phyloP scores from a whole-genome alignment of 2,797 vertebrate genomes.

The Pangasius krempfi region DNA sequence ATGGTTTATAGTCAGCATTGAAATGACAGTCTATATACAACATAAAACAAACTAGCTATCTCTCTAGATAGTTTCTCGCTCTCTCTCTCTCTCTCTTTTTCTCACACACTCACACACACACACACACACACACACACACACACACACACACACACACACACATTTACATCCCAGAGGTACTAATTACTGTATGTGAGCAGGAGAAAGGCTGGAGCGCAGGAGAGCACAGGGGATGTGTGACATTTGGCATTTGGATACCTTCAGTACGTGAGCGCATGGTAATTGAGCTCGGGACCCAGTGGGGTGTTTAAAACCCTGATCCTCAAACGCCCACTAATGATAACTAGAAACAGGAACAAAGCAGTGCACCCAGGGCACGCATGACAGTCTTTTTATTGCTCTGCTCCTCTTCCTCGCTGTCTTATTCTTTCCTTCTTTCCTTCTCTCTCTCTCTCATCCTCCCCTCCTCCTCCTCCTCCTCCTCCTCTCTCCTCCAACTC shows the following conservation, averaged over 20 bases:
- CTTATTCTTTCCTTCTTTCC: conserved; percentile 7
- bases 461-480: background rate
- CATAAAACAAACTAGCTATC: background rate
- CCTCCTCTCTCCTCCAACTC: background rate
- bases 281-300: conserved; percentile 74
- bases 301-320: conserved; percentile 66
- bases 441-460: conserved; percentile 11
- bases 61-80: background rate
- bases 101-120: background rate
- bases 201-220: conserved; percentile 61
- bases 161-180: conserved; percentile 75
- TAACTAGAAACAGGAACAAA: conserved; percentile 59
- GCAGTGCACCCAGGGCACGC: conserved; percentile 42
- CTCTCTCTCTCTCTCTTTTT: background rate
- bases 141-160: conserved; percentile 5
- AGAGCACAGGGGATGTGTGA: conserved; percentile 66
- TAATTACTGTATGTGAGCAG: conserved; percentile 74
- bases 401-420: conserved; percentile 15
- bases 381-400: conserved; percentile 53
- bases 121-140: conserved; percentile 53
- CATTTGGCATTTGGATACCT: conserved; percentile 79
- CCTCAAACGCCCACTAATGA: conserved; percentile 67
- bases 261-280: conserved; percentile 70
- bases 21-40: background rate
- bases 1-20: background rate